Percentiles rank a stretch among this genome's conserved stretches.
These are phyloP conservation scores for Eidolon helvum DNA, from an alignment of 2,113 vertebrate genomes.

Conservation along the genomic window DNA sequence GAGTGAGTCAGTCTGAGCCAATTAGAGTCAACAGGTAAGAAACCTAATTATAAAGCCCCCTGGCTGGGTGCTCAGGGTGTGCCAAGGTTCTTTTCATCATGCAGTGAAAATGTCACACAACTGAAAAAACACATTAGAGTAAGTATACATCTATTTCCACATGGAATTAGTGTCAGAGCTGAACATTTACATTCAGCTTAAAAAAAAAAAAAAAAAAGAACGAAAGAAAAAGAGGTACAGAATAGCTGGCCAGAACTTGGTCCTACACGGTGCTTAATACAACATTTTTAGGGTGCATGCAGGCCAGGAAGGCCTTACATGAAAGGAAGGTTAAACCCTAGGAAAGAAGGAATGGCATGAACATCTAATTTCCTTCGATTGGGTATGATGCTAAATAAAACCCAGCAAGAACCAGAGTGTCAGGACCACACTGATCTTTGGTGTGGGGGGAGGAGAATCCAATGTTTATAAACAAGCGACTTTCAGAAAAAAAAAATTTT, in stretches of 20 bases:
- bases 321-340: slow-evolving; percentile 63
- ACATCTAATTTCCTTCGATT: slow-evolving; percentile 66
- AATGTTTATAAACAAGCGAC: not conserved
- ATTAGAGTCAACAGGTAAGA: not conserved
- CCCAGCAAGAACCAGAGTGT: slow-evolving; percentile 20
- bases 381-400: slow-evolving; percentile 66
- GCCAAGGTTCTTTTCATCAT: not conserved
- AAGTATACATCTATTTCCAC: not conserved
- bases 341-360: slow-evolving; percentile 54
- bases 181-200: not conserved
- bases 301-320: slow-evolving; percentile 21
- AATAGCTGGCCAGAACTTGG: not conserved
- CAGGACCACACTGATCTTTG: not conserved
- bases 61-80: not conserved
- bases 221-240: not conserved
- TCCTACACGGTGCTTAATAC: not conserved
- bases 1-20: not conserved
- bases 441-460: not conserved
- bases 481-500: not conserved
- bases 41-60: not conserved
- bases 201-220: not conserved
- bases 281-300: not conserved
- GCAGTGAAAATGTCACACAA: not conserved
- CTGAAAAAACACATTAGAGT: not conserved
- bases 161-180: not conserved